Evolutionary conservation across 2,888 invertebrate species (phyloP), one percentile per base, ranked within the genome.

Genomic region (Andrena bucephala): DNA sequence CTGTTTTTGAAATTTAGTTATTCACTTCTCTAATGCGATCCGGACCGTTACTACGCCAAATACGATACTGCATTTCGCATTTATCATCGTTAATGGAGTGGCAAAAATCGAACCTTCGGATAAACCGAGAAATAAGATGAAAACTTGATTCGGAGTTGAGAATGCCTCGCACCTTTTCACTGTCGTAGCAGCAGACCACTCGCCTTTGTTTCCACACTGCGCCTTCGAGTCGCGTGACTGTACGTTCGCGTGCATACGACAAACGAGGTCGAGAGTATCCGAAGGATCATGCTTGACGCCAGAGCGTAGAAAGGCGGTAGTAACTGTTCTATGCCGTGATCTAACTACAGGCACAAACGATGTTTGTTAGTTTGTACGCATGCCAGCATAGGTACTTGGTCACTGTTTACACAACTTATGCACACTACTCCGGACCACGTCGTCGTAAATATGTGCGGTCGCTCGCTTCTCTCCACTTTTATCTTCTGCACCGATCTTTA

Each of bases 271-370:
- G 57, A 62, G 20, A 31, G 27, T 20, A 80, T 67, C 50, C 62
- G 42, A 52, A 77, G 59, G 63, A 81, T 75, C 76, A 71, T 82
- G 70, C 71, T 71, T 76, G 29, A 52, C 54, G 52, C 27, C 10
- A 67, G 68, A 71, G 27, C 71, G 66, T 54, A 31, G 29, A 81
- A 71, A 63, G 50, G 50, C 54, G 48, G n/a, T 77, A n/a, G 24
- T 7, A 24, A 13, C 27, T 31, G 10, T 48, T 42, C 42, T 42
- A 42, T 42, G 42, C 13, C 33, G 8, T n/a, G 48, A 16, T 70
- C 60, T 24, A 68, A 60, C 42, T 42, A 33, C 33, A 36, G 59
- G 33, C 50, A 59, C 20, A 20, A 77, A 52, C 50, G n/a, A 65
- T 69, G 31, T 65, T 24, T 42, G 42, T 42, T 42, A 36, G 57